phyloP scores from a whole-genome alignment of 2,797 vertebrate genomes.

The Arctocebus calabarensis region DNA sequence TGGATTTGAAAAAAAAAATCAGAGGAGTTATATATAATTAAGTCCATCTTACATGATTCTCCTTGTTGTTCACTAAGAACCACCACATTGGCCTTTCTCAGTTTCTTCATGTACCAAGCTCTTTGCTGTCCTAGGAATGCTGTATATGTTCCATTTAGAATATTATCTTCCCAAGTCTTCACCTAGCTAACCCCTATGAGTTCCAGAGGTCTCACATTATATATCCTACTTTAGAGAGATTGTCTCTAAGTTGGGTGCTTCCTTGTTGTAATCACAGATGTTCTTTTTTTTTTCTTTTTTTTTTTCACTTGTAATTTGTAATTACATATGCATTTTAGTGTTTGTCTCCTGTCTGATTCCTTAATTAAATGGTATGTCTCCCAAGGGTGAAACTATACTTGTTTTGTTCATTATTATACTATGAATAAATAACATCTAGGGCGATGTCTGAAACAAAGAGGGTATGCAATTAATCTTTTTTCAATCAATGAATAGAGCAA shows the following conservation, averaged over 20 bases:
- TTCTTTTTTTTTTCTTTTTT: neutral
- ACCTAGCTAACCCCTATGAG: neutral
- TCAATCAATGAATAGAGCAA: neutral
- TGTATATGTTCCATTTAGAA: neutral
- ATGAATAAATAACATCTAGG: neutral
- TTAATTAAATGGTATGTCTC: neutral
- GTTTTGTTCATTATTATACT: neutral
- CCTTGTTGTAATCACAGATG: neutral
- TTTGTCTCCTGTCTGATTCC: neutral
- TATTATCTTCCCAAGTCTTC: neutral
- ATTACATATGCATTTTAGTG: neutral
- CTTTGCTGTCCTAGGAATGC: neutral
- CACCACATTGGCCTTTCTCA: neutral
- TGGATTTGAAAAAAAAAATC: neutral
- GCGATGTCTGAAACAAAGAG: neutral
- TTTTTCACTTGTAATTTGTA: neutral
- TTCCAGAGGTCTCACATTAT: neutral
- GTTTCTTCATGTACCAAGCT: neutral
- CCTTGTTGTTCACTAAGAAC: neutral
- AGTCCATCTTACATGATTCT: neutral
- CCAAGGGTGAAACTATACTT: neutral
- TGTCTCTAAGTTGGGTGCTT: neutral
- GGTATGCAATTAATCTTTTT: neutral
- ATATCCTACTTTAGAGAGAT: neutral
- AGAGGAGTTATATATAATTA: neutral